These are phyloP conservation scores for Marmota monax DNA, from an alignment of 2,113 vertebrate genomes.

Conservation along the genomic window DNA sequence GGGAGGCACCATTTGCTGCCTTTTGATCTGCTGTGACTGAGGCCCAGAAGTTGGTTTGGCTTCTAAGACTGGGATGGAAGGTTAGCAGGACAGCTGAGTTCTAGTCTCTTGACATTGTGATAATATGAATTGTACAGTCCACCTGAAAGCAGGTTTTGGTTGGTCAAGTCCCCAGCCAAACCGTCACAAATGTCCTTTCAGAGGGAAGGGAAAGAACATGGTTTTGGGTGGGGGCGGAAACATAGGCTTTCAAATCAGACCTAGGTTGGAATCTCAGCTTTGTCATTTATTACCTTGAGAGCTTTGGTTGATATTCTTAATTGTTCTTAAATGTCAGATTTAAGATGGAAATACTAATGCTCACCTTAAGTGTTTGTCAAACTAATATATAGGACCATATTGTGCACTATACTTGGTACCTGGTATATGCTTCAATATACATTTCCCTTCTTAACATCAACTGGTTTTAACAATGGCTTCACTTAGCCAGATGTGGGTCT, in stretches of 20 bases:
- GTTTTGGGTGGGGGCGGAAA: not conserved
- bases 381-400: not conserved
- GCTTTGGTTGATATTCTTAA: not conserved
- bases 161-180: not conserved
- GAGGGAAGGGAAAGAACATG: not conserved
- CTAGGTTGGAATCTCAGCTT: not conserved
- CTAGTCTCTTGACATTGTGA: not conserved
- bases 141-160: not conserved
- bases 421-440: not conserved
- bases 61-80: not conserved
- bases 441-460: not conserved
- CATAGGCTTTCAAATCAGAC: not conserved
- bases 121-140: not conserved
- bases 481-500: not conserved
- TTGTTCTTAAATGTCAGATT: conserved; percentile 22
- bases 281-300: conserved; percentile 23
- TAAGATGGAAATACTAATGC: conserved; percentile 30
- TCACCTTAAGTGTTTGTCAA: not conserved
- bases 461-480: not conserved
- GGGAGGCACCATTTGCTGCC: not conserved
- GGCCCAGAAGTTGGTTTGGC: not conserved
- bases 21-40: conserved; percentile 26
- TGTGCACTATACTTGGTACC: not conserved
- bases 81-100: not conserved
- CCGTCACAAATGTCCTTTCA: not conserved